Evolutionary conservation across 2,113 vertebrate genomes (phyloP), one percentile per base, ranked within the genome.

Genomic region (Caloenas nicobarica): DNA sequence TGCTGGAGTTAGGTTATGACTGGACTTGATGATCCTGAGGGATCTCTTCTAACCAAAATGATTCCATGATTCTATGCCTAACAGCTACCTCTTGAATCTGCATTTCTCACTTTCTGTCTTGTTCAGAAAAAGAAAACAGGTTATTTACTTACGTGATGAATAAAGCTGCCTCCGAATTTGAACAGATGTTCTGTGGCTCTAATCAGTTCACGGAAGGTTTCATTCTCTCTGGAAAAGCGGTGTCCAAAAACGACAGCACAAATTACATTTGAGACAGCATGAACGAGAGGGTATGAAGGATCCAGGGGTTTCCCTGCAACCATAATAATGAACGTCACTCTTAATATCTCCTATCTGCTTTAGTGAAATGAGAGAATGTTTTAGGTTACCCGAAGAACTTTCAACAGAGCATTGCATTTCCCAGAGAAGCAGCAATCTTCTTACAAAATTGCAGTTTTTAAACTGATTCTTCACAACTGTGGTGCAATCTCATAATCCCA

Each of bases 181-280:
- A 96, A 94, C 6, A 92, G 1, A 14, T 2, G 1, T 40, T 93
- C 68, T 34, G 94, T 93, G 80, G 92, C 88, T 93, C 64, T 86
- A 34, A 94, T 95, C 84, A 98, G n/a, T 13, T 98, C 94, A 24
- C 65, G 95, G 74, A 98, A 98, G 29, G 48, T 73, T 76, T 96
- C 64, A 33, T 98, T 97, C 34, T 96, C 96, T 10, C 68, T 96
- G 80, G 96, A 91, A 82, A 96, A 97, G 64, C 61, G 81, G 42
- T 74, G 86, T 57, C 98, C 95, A 48, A 92, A 98, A 44, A 97
- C 90, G 0, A 97, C 93, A 73, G 92, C 95, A 91, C 96, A 94
- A n/a, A 91, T 97, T 13, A 98, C 95, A 66, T 97, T 98, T 74
- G 96, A 93, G 11, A 91, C 81, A 1, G 94, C 76, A 82, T 90